Evolutionary conservation across 2,888 invertebrate genomes (phyloP).

Genomic region (Nymphalis polychloros): DNA sequence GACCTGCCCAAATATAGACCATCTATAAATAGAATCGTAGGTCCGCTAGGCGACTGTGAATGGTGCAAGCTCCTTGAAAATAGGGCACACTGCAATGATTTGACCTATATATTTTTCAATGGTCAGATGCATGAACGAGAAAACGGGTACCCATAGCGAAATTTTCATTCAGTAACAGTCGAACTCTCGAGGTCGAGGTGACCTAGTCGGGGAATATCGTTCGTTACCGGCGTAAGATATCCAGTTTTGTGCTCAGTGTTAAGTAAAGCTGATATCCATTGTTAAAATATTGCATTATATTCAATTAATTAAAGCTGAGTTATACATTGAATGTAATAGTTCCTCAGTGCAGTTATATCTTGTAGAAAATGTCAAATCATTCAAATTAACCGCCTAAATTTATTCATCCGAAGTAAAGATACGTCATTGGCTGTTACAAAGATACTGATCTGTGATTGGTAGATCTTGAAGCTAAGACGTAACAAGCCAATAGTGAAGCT

Average conservation of each 20-base stretch:
- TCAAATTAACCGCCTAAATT: conserved; percentile 58
- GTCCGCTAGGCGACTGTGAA: conserved; percentile 51
- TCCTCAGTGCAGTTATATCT: not conserved
- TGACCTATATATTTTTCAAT: conserved; percentile 82
- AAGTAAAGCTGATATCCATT: conserved; percentile 5
- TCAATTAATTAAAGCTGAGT: conserved; percentile 8
- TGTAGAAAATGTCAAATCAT: conserved; percentile 43
- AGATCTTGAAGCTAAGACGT: conserved; percentile 43
- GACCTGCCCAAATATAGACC: conserved; percentile 80
- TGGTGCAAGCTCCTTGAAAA: conserved; percentile 62
- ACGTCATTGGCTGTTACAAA: conserved; percentile 55
- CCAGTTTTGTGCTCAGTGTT: conserved; percentile 17
- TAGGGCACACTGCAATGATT: conserved; percentile 75
- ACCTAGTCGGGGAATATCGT: conserved; percentile 55
- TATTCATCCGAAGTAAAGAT: conserved; percentile 42
- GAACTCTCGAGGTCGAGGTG: conserved; percentile 70
- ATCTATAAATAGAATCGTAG: conserved; percentile 72
- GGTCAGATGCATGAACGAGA: conserved; percentile 74
- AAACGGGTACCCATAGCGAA: conserved; percentile 63
- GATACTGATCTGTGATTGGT: conserved; percentile 57
- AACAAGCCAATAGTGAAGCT: conserved; percentile 54
- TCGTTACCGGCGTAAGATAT: conserved; percentile 26
- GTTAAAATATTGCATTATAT: not conserved
- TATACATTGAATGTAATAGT: conserved; percentile 39
- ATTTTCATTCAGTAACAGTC: conserved; percentile 75